Conservation (phyloP, 2,888 invertebrate species). For the Homarus gammarus region DNA sequence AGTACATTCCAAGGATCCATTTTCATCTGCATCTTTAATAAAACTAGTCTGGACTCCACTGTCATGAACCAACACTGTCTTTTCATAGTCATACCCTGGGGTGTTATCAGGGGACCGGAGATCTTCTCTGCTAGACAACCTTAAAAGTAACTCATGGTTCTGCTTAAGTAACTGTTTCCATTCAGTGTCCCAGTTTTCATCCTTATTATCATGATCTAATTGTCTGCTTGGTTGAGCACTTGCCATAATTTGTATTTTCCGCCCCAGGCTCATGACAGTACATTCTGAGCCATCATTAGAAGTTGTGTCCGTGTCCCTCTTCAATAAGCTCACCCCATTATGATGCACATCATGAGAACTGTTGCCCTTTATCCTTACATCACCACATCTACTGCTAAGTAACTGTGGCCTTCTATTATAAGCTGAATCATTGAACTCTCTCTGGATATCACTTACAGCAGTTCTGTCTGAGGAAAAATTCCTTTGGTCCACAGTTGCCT, state of each 20-base stretch:
- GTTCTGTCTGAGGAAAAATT: not conserved
- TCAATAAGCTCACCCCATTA: not conserved
- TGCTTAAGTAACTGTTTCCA: conserved; percentile 69
- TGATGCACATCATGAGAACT: conserved; percentile 16
- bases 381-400: not conserved
- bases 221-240: conserved; percentile 1
- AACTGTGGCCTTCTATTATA: conserved; percentile 15
- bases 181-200: conserved; percentile 55
- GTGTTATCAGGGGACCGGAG: not conserved
- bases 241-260: conserved; percentile 64
- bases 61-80: conserved; percentile 34
- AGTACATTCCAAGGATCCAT: not conserved
- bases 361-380: not conserved
- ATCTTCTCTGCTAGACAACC: conserved; percentile 67
- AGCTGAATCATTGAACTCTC: not conserved
- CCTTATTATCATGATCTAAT: not conserved
- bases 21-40: not conserved
- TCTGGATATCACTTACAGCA: not conserved
- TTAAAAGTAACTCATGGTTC: conserved; percentile 66
- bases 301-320: conserved; percentile 49
- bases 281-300: conserved; percentile 69
- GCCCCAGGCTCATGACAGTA: conserved; percentile 63
- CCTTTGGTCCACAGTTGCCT: not conserved
- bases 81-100: not conserved
- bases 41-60: conserved; percentile 50